A percentile compares a stretch with the other conserved stretches of the same genome.
Evolutionary conservation across 2,797 vertebrate species (phyloP).

Genomic region (Propithecus perrieri): DNA sequence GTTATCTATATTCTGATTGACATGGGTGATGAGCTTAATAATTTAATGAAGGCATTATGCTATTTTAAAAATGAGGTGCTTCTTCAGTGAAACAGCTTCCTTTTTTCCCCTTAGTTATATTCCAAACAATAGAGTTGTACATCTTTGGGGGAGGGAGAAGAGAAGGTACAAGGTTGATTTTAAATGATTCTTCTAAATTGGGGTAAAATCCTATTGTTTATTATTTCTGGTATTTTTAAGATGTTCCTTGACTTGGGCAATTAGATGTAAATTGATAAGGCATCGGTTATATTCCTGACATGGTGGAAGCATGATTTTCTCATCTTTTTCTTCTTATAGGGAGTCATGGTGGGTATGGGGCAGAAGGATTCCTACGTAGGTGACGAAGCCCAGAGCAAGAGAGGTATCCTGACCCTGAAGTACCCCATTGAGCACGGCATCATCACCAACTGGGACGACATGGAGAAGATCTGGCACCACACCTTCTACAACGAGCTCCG

Average conservation of each 20-base stretch:
- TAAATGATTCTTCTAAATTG: slow-evolving; percentile 20
- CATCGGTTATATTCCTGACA: neutral
- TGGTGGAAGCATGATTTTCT: neutral
- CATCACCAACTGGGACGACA: slow-evolving; percentile 98
- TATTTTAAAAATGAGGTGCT: slow-evolving; percentile 23
- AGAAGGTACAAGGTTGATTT: neutral
- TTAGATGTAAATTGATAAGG: neutral
- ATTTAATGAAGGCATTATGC: slow-evolving; percentile 42
- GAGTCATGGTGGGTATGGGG: slow-evolving; percentile 97
- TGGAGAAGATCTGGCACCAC: slow-evolving; percentile 98
- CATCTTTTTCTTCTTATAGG: slow-evolving; percentile 83
- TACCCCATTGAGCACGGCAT: slow-evolving; percentile 96
- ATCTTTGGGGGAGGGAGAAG: neutral
- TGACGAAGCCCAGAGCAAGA: slow-evolving; percentile 96
- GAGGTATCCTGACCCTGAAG: slow-evolving; percentile 95
- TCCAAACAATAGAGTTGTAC: neutral
- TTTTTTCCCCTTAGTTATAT: neutral
- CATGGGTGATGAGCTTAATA: slow-evolving; percentile 17
- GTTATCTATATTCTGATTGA: neutral
- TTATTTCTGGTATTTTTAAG: neutral
- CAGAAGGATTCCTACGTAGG: slow-evolving; percentile 97
- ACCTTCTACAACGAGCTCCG: slow-evolving; percentile 96
- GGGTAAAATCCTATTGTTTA: neutral
- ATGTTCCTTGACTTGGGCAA: neutral
- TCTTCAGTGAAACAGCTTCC: neutral